These are phyloP conservation scores for Heliornis fulica DNA, from an alignment of 2,113 vertebrate genomes.

Conservation along the genomic window DNA sequence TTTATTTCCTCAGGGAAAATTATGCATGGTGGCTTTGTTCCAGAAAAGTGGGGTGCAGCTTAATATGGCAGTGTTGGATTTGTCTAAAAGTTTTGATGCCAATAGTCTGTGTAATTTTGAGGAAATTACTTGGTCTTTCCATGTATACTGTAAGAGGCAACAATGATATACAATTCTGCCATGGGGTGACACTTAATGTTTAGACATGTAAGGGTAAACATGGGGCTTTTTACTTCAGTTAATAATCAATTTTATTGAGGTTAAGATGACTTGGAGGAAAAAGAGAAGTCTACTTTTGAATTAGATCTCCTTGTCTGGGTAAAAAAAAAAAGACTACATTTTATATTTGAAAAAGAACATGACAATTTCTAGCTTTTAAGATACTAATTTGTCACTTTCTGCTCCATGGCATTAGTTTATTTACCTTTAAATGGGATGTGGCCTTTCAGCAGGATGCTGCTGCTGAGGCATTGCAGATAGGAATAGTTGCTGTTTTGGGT, in stretches of 20 bases:
- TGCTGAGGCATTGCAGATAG: not conserved
- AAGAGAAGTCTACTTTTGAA: not conserved
- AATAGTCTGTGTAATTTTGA: slow-evolving; percentile 37
- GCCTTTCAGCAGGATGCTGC: not conserved
- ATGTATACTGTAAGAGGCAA: not conserved
- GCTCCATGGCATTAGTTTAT: not conserved
- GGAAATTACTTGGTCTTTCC: not conserved
- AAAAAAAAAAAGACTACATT: not conserved
- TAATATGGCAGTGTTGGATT: slow-evolving; percentile 33
- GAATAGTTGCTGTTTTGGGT: not conserved
- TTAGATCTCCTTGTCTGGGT: not conserved
- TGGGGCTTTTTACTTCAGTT: not conserved
- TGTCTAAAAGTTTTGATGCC: slow-evolving; percentile 27
- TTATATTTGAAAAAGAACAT: not conserved
- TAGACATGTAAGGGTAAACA: not conserved
- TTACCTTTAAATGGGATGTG: not conserved
- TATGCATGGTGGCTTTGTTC: slow-evolving; percentile 11
- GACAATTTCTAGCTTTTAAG: not conserved
- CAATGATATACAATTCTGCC: not conserved
- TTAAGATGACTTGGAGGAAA: not conserved
- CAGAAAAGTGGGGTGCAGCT: slow-evolving; percentile 49
- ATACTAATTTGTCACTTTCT: not conserved
- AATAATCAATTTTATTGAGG: not conserved
- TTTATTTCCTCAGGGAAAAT: slow-evolving; percentile 39
- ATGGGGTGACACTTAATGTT: not conserved